Evolutionary conservation across 2,797 vertebrate species (phyloP).

Genomic region (Sebastes minor): DNA sequence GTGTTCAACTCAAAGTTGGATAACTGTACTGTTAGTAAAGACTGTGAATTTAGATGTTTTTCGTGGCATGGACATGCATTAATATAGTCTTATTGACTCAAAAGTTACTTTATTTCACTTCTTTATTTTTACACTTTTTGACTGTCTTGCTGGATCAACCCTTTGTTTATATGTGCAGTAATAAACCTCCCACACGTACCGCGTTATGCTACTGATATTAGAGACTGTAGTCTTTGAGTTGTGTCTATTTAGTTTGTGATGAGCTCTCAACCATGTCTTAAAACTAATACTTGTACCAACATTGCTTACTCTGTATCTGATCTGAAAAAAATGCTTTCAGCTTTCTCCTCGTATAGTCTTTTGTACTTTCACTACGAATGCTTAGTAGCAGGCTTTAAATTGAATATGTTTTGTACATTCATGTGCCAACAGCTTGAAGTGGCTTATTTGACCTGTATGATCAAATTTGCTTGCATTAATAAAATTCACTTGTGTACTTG

Average conservation of each 20-base stretch:
- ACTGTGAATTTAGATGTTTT: slow-evolving; percentile 93
- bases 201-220: slow-evolving; percentile 90
- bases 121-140: slow-evolving; percentile 85
- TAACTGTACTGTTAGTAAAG: slow-evolving; percentile 93
- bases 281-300: slow-evolving; percentile 89
- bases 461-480: slow-evolving; percentile 99
- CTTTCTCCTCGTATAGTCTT: slow-evolving; percentile 94
- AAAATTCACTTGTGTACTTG: slow-evolving; percentile 98
- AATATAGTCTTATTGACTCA: slow-evolving; percentile 88
- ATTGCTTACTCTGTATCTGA: slow-evolving; percentile 82
- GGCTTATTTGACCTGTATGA: slow-evolving; percentile 98
- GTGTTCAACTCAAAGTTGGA: slow-evolving; percentile 91
- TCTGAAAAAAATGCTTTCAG: slow-evolving; percentile 82
- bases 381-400: slow-evolving; percentile 96
- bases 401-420: slow-evolving; percentile 99
- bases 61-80: slow-evolving; percentile 99
- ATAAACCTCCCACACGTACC: slow-evolving; percentile 87
- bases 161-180: slow-evolving; percentile 93
- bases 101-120: slow-evolving; percentile 80
- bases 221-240: slow-evolving; percentile 95
- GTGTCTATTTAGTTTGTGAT: slow-evolving; percentile 95
- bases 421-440: slow-evolving; percentile 99
- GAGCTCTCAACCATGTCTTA: slow-evolving; percentile 92
- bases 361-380: slow-evolving; percentile 99
- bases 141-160: slow-evolving; percentile 88